Conservation (phyloP, 1,140 invertebrate species). For the Neodiprion virginianus region DNA sequence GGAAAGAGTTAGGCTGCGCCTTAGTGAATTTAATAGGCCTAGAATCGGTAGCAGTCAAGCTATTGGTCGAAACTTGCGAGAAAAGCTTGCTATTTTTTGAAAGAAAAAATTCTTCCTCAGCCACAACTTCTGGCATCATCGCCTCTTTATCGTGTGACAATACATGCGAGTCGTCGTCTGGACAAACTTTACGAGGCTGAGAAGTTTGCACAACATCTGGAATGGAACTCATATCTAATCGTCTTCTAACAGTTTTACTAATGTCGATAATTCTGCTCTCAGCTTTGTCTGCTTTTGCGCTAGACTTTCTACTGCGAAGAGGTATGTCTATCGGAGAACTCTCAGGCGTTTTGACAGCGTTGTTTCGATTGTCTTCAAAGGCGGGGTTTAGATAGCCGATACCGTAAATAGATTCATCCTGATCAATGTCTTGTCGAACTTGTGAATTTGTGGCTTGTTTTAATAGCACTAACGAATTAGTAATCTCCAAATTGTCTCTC, state of each 20-base stretch:
- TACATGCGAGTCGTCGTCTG: constrained; percentile 31
- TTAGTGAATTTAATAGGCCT: constrained; percentile 30
- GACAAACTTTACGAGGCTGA: constrained; percentile 36
- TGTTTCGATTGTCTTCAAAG: constrained; percentile 49
- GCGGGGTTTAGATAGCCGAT: constrained; percentile 58
- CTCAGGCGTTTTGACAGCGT: constrained; percentile 34
- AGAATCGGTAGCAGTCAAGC: constrained; percentile 41
- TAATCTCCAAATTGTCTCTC: constrained; percentile 49
- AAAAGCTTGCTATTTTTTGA: constrained; percentile 74
- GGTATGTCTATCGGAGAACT: constrained; percentile 38
- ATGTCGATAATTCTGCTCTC: constrained; percentile 43
- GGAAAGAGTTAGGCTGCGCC: constrained; percentile 50
- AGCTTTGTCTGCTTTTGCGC: constrained; percentile 38
- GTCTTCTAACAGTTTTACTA: constrained; percentile 46
- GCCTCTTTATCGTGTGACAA: constrained; percentile 28
- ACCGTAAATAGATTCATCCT: constrained; percentile 43
- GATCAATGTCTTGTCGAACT: constrained; percentile 37
- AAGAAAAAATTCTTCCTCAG: constrained; percentile 63
- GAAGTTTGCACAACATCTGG: constrained; percentile 53
- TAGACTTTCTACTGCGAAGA: constrained; percentile 45
- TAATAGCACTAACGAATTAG: neutral
- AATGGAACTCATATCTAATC: constrained; percentile 48
- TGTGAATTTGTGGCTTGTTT: constrained; percentile 28
- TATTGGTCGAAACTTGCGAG: constrained; percentile 71
- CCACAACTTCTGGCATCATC: constrained; percentile 32